Conservation (phyloP, 1,140 invertebrate species). For the Apocrypta bakeri region DNA sequence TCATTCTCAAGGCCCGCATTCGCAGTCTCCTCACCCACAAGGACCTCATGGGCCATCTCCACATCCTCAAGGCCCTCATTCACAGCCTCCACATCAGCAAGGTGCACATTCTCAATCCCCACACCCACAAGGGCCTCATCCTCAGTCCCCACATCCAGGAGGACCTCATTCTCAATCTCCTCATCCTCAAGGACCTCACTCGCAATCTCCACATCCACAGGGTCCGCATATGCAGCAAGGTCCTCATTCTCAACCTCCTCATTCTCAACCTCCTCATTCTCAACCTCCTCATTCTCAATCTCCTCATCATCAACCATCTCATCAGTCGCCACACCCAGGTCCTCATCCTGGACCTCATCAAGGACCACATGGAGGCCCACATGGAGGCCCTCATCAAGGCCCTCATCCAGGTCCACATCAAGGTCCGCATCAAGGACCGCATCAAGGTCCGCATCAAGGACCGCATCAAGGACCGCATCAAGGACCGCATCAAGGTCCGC, state of each 20-base stretch:
- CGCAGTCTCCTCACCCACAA: constrained; percentile 24
- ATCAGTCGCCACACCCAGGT: constrained; percentile 9
- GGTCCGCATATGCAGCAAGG: constrained; percentile 33
- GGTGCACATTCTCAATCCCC: not conserved
- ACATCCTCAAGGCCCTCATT: constrained; percentile 28
- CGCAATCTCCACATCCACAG: constrained; percentile 22
- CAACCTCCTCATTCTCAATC: constrained; percentile 39
- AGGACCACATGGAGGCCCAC: not conserved
- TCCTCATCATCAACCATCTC: constrained; percentile 14
- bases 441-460: constrained; percentile 29
- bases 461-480: constrained; percentile 32
- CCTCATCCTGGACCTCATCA: constrained; percentile 7
- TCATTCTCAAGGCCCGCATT: constrained; percentile 24
- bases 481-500: not conserved
- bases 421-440: constrained; percentile 26
- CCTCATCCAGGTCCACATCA: constrained; percentile 22
- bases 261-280: constrained; percentile 22
- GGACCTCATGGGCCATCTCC: constrained; percentile 13
- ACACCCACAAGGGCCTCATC: constrained; percentile 8
- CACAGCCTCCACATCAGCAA: constrained; percentile 34
- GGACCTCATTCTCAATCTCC: constrained; percentile 8
- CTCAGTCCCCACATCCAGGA: constrained; percentile 4
- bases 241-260: constrained; percentile 38
- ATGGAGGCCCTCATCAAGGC: constrained; percentile 27
- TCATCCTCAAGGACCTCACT: constrained; percentile 17